Base-by-base conservation (phyloP, 2,113 vertebrate genomes). In the Heteronetta atricapilla region DNA sequence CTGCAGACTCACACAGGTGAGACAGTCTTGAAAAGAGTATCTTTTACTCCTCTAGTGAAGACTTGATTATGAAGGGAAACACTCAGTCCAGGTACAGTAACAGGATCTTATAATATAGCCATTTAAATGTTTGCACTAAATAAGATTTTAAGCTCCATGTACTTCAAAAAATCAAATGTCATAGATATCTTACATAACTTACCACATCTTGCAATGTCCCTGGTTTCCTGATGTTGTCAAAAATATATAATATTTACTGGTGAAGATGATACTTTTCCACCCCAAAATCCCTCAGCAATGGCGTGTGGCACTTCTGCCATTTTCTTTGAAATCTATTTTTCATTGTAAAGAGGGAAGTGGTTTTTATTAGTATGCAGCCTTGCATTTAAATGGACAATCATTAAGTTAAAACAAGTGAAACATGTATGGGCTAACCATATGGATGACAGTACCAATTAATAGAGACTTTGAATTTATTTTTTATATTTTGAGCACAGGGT, bases 401-500 rank as follows among this genome's bases (percentile, higher is more conserved):
- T 64, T 64, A 89, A 92, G 77, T 70, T 94, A 95, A 96, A 94
- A 95, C 93, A 95, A 94, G 62, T 40, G 75, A 93, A 84, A 76
- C n/a, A 82, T 28, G 28, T 53, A 96, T 38, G 72, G 74, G 34
- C 18, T 60, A 82, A 92, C 83, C 73, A 85, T 70, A 85, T 84
- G 83, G 64, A 82, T 86, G 91, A 96, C 96, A 94, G 96, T 84
- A 26, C 86, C 67, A 93, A 73, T 94, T 67, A 88, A 92, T 28
- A 42, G 82, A 90, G 80, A 91, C 95, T 95, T 92, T 77, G 76
- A 83, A 6, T 74, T 92, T 96, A 92, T 86, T 90, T 74, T 93
- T 82, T 95, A 81, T 90, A 88, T 96, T 88, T 83, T 63, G 36
- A 64, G 93, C 94, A 91, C 94, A 88, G 90, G 87, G 95, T 95